phyloP scores from a whole-genome alignment of 2,797 vertebrate species.

The Microctenopoma steveboyesi region DNA sequence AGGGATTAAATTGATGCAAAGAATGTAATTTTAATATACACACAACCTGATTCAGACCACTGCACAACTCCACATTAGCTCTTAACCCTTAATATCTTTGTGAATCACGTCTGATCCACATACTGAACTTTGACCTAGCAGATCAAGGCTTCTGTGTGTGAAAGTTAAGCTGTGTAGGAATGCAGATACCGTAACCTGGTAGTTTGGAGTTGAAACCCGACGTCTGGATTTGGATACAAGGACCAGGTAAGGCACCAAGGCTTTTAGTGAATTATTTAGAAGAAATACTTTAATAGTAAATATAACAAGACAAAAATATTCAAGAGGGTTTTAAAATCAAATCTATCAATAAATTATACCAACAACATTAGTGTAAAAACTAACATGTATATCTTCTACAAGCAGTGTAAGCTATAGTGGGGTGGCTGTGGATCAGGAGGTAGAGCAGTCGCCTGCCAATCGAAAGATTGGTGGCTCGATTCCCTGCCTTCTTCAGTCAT shows the following conservation, averaged over 20 bases:
- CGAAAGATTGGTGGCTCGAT: too few species aligned
- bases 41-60: background rate
- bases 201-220: background rate
- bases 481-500: too few species aligned
- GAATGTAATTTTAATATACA: background rate
- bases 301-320: too few species aligned
- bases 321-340: too few species aligned
- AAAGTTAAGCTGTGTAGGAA: background rate
- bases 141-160: background rate
- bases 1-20: too few species aligned
- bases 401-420: too few species aligned
- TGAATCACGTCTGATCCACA: background rate
- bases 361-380: too few species aligned
- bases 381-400: too few species aligned
- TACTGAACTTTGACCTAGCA: conserved; percentile 42
- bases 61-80: background rate
- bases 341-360: too few species aligned
- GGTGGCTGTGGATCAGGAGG: too few species aligned
- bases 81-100: background rate
- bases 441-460: too few species aligned
- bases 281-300: too few species aligned
- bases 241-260: conserved; percentile 34
- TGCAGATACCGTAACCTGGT: background rate
- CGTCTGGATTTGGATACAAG: conserved; percentile 3
- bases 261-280: background rate